Evolutionary conservation across 1,140 invertebrate genomes (phyloP), one percentile per base, ranked within the genome.

Genomic region (Hydropsyche tenuis): DNA sequence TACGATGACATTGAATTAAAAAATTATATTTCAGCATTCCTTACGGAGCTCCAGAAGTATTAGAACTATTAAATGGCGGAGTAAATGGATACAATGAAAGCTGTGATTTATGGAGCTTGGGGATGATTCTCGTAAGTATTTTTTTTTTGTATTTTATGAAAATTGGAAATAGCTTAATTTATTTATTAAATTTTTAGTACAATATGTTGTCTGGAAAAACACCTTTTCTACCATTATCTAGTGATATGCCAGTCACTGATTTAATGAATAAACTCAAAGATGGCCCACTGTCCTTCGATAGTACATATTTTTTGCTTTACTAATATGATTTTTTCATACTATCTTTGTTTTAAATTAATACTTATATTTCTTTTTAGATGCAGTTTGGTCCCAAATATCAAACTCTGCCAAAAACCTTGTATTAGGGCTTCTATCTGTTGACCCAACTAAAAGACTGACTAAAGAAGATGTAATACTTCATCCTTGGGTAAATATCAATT

Each of bases 101-200:
- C 78, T 97, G 95, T 87, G 95, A 97, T 85, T 83, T 97, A 25
- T 98, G 96, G 96, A 96, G 94, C 82, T 83, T 97, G 0, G 96
- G 95, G 0, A 94, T 96, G 3, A 94, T 96, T 77, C 82, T 96
- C 25, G 83, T 85, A 27, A 81, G 83, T 83, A 53, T 65, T 22
- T 1, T 51, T 18, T 16, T 43, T 69, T n/a, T n/a, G n/a, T n/a
- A n/a, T n/a, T n/a, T n/a, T n/a, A n/a, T n/a, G n/a, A n/a, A n/a
- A n/a, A n/a, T n/a, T n/a, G n/a, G n/a, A n/a, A n/a, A n/a, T n/a
- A n/a, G n/a, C n/a, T 18, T 18, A 72, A 63, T 63, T 48, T 25
- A 42, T 23, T 37, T 63, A 25, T 69, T 68, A 18, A 20, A 37
- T 78, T 79, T 79, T n/a, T 81, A 85, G 87, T 97, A 95, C 80